phyloP scores from a whole-genome alignment of 2,888 invertebrate species.

The Platycnemis pennipes region DNA sequence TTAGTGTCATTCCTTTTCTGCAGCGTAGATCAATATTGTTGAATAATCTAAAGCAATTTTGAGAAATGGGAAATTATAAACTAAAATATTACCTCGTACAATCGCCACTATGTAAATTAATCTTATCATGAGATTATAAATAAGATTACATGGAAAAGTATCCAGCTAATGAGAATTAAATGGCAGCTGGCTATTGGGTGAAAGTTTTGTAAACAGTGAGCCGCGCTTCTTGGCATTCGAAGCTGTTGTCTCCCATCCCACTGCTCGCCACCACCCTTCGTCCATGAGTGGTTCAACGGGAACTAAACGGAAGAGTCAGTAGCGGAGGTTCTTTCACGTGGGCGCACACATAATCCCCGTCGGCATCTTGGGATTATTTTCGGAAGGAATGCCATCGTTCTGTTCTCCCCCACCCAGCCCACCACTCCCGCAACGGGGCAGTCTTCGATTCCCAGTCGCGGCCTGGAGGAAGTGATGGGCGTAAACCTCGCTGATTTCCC shows the following conservation, averaged over 20 bases:
- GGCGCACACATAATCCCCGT: conserved; percentile 19
- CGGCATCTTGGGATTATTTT: conserved; percentile 20
- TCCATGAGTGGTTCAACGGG: background rate
- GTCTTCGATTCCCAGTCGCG: background rate
- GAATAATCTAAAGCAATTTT: no score
- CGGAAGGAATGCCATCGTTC: conserved; percentile 8
- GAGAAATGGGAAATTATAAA: no score
- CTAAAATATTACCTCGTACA: no score
- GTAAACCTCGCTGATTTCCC: no score
- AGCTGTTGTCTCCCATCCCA: no score
- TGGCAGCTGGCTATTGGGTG: background rate
- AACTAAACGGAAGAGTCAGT: background rate
- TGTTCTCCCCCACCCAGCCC: background rate
- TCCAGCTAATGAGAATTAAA: background rate
- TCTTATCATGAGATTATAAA: no score
- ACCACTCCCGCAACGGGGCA: background rate
- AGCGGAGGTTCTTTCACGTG: background rate
- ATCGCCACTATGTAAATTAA: no score
- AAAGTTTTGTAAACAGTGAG: background rate
- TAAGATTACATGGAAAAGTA: no score
- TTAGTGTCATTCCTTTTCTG: no score
- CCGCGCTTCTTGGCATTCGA: background rate
- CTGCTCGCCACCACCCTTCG: background rate
- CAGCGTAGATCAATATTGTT: no score
- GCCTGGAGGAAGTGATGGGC: background rate